These are phyloP conservation scores for Idris sp. DNA, from an alignment of 1,140 invertebrate genomes.

Conservation along the genomic window DNA sequence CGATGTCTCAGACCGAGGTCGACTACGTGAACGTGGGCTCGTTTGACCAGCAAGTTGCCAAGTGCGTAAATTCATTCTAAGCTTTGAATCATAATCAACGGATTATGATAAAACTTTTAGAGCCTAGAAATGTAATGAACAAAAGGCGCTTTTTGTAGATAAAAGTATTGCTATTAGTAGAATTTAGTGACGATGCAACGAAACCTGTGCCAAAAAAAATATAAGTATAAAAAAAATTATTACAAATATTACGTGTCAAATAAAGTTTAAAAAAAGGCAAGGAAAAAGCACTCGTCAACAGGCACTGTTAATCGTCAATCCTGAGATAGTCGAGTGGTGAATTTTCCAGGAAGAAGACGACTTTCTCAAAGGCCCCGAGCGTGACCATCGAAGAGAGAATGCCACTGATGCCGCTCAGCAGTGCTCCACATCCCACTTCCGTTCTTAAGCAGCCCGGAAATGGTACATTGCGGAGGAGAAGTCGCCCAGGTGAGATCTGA, in stretches of 20 bases:
- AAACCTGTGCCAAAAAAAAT: constrained; percentile 36
- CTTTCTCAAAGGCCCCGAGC: constrained; percentile 68
- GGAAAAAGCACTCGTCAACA: constrained; percentile 47
- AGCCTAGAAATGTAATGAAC: constrained; percentile 21
- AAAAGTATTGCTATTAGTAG: constrained; percentile 39
- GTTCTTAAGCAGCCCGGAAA: constrained; percentile 60
- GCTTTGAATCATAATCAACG: constrained; percentile 54
- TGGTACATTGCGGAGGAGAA: constrained; percentile 42
- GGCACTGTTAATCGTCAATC: constrained; percentile 58
- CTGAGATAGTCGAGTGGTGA: constrained; percentile 67
- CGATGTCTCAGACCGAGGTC: constrained; percentile 77
- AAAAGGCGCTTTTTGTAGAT: constrained; percentile 50
- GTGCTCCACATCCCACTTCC: constrained; percentile 38
- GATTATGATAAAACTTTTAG: constrained; percentile 47
- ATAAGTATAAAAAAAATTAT: constrained; percentile 18
- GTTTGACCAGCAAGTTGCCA: constrained; percentile 68
- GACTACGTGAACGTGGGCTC: constrained; percentile 78
- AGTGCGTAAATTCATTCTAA: constrained; percentile 68
- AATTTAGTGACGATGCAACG: constrained; percentile 49
- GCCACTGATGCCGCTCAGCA: constrained; percentile 59
- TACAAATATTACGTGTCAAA: no score
- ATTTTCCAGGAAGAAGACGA: constrained; percentile 73
- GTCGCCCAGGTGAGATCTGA: constrained; percentile 39
- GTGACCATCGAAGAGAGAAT: constrained; percentile 67
- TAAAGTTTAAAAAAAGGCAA: constrained; percentile 29